Conservation (phyloP, 2,888 invertebrate species). For the Myopa testacea region DNA sequence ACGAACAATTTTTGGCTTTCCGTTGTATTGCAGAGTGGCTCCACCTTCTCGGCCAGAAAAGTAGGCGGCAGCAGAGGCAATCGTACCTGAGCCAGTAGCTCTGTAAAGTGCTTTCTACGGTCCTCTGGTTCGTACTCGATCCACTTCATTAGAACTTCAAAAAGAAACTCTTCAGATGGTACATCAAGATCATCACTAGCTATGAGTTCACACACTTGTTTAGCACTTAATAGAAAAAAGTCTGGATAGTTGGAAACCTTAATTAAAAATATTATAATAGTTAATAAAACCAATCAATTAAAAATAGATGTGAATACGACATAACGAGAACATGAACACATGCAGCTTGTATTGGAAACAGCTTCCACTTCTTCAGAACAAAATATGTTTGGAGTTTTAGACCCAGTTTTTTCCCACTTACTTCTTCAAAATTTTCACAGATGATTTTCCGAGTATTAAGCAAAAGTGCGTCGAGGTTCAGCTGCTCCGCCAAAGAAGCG, state of each 20-base stretch:
- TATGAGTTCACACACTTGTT: neutral
- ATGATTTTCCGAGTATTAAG: no score
- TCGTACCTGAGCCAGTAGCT: neutral
- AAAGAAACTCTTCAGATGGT: neutral
- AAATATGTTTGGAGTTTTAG: no score
- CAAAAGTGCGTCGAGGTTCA: no score
- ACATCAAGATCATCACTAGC: neutral
- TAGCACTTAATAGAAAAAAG: neutral
- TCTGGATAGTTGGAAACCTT: neutral
- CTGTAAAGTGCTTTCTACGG: neutral
- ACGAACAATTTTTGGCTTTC: neutral
- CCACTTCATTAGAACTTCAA: neutral
- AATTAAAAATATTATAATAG: neutral
- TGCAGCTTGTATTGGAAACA: no score
- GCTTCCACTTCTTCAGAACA: no score
- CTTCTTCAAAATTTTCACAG: no score
- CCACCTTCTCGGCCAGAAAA: neutral
- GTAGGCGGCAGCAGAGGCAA: neutral
- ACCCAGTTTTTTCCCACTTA: no score
- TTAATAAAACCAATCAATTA: no score
- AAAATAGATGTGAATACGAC: no score
- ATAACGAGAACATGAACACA: no score
- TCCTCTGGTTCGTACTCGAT: neutral
- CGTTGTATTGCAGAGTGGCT: neutral
- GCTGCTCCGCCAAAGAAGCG: no score